Evolutionary conservation across 2,888 invertebrate genomes (phyloP).

Genomic region (Acleris holmiana): DNA sequence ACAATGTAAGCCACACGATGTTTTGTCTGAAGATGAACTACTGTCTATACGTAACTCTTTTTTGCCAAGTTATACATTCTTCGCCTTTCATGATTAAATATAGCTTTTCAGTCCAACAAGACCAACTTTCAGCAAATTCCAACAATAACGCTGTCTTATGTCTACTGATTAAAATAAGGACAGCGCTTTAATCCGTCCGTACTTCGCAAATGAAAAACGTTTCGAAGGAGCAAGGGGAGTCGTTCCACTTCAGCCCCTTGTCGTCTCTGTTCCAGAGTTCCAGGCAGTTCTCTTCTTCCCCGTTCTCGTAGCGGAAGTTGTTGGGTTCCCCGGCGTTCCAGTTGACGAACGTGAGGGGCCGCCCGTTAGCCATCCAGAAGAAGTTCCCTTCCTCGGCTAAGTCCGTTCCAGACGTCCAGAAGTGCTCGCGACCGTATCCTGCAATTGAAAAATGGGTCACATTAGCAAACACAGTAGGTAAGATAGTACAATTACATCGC

Average conservation of each 20-base stretch:
- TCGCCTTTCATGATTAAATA: too few species aligned
- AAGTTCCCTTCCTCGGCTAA: conserved; percentile 95
- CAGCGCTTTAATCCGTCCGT: conserved; percentile 73
- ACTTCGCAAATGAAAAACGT: conserved; percentile 97
- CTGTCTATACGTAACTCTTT: too few species aligned
- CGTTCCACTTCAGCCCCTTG: conserved; percentile 96
- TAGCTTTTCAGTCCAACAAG: too few species aligned
- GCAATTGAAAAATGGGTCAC: conserved; percentile 48
- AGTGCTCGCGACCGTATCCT: conserved; percentile 95
- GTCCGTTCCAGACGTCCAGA: conserved; percentile 97
- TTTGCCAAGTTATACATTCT: too few species aligned
- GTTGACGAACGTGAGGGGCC: conserved; percentile 95
- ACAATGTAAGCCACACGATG: too few species aligned
- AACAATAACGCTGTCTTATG: not conserved
- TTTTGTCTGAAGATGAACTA: too few species aligned
- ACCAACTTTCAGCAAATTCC: not conserved
- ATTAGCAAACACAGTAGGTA: not conserved
- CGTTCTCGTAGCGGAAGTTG: conserved; percentile 96
- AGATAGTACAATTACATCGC: not conserved
- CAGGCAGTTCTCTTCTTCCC: conserved; percentile 96
- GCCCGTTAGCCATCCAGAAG: conserved; percentile 97
- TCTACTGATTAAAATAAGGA: conserved; percentile 7
- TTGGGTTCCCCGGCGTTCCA: conserved; percentile 98
- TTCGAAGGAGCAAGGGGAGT: conserved; percentile 96
- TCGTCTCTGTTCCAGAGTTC: conserved; percentile 96